Conservation (phyloP, 2,113 vertebrate species). For the Protomyctophum bolini region DNA sequence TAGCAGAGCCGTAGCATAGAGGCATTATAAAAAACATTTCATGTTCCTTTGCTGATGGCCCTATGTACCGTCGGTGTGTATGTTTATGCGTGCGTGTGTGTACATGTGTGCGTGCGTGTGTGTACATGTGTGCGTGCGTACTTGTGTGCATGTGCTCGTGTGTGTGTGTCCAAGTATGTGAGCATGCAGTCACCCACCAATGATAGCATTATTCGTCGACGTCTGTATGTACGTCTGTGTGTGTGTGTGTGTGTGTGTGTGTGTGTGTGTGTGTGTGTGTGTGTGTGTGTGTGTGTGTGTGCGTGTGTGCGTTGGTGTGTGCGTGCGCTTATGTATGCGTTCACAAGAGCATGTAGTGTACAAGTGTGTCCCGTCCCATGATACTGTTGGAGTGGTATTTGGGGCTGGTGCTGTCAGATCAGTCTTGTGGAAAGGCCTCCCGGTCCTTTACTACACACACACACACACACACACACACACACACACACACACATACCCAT, state of each 20-base stretch:
- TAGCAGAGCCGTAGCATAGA: slow-evolving; percentile 46
- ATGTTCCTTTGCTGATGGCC: slow-evolving; percentile 19
- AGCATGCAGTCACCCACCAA: no score
- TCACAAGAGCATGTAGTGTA: not conserved
- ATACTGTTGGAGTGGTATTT: slow-evolving; percentile 49
- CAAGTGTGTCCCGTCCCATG: slow-evolving; percentile 39
- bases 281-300: slow-evolving; percentile 3
- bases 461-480: not conserved
- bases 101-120: slow-evolving; percentile 6
- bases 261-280: not conserved
- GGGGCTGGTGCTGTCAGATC: slow-evolving; percentile 67
- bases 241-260: not conserved
- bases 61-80: slow-evolving; percentile 19
- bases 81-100: slow-evolving; percentile 12
- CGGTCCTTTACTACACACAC: slow-evolving; percentile 48
- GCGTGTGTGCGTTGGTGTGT: slow-evolving; percentile 20
- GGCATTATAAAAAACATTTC: slow-evolving; percentile 53
- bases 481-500: slow-evolving; percentile 58
- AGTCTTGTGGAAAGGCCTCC: slow-evolving; percentile 66
- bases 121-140: not conserved
- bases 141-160: slow-evolving; percentile 4
- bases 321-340: not conserved
- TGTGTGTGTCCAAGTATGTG: not conserved
- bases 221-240: no score
- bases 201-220: no score